Conservation (phyloP, 2,113 vertebrate species). For the Callionymus lyra region DNA sequence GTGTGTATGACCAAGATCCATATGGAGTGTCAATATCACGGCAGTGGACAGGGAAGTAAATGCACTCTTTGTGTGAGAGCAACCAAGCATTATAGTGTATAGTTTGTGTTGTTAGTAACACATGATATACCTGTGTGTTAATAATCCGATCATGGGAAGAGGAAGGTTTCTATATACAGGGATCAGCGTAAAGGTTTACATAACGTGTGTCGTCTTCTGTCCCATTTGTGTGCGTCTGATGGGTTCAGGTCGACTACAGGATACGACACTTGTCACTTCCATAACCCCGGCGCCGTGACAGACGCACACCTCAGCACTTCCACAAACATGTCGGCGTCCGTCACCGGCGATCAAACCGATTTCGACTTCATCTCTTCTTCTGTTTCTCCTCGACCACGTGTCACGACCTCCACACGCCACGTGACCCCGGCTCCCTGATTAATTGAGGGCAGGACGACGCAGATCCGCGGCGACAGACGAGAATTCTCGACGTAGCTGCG, state of each 20-base stretch:
- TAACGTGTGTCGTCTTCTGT: slow-evolving; percentile 15
- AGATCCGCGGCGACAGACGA: slow-evolving; percentile 39
- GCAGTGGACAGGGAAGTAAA: no score
- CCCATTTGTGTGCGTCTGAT: slow-evolving; percentile 31
- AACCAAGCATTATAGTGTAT: no score
- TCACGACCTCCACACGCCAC: slow-evolving; percentile 3
- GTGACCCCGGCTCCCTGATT: slow-evolving; percentile 31
- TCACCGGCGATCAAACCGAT: slow-evolving; percentile 1
- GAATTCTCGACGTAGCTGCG: slow-evolving; percentile 40
- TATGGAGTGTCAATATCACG: no score
- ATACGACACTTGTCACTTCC: slow-evolving; percentile 38
- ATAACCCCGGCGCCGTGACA: slow-evolving; percentile 44
- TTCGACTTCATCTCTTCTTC: slow-evolving; percentile 10
- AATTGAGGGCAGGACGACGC: slow-evolving; percentile 35
- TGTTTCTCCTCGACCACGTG: slow-evolving; percentile 2
- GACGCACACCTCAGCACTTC: slow-evolving; percentile 52
- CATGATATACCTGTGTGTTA: no score
- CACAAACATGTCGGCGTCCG: slow-evolving; percentile 28
- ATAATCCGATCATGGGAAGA: no score
- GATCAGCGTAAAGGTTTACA: no score
- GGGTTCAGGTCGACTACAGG: slow-evolving; percentile 19
- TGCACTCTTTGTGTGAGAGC: no score
- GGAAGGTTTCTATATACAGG: no score
- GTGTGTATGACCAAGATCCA: no score
- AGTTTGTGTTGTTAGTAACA: no score